Base-by-base conservation (phyloP, 2,888 invertebrate species). In the Bruchidius siliquastri region DNA sequence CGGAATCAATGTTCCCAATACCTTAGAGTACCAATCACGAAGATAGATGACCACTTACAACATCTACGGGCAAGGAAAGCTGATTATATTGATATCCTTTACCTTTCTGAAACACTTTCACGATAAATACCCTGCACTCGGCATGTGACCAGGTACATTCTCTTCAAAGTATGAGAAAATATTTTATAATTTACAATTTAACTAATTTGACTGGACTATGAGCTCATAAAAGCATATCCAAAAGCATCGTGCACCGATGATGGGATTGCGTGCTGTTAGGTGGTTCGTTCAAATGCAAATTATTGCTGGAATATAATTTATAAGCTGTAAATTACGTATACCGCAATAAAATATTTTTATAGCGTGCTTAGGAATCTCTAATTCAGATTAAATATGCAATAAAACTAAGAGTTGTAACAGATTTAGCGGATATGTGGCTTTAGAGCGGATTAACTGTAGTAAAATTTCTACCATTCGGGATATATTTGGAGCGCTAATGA, bases 271-370 rank as follows among this genome's bases (percentile, higher is more conserved):
- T 78, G 78, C 74, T 71, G 68, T 72, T 71, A 76, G 73, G 75
- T 74, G 73, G 76, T 77, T 80, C 77, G 75, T 77, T 78, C 72
- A 76, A 77, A 79, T 79, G 78, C 77, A 77, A 79, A 79, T 79
- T 75, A 74, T 71, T 74, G 72, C 74, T 76, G 72, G 74, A 76
- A 75, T 78, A 74, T 78, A 77, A 79, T 79, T 79, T 78, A 79
- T 79, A 77, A 77, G 74, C 79, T 78, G 78, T 77, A 76, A 75
- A 75, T 77, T 73, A 77, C 18, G 49, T 49, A 8, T 49, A 49
- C 49, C 49, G 49, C 49, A 49, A 49, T 49, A 49, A 49, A 49
- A 49, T 49, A 49, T 49, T 49, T 49, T 49, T 49, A 49, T 49
- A 49, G 49, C 13, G 49, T 49, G 49, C 49, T 49, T 49, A 49